Percentiles rank a stretch among this genome's conserved stretches.
Conservation (phyloP, 2,113 vertebrate genomes). For the Neotoma lepida region DNA sequence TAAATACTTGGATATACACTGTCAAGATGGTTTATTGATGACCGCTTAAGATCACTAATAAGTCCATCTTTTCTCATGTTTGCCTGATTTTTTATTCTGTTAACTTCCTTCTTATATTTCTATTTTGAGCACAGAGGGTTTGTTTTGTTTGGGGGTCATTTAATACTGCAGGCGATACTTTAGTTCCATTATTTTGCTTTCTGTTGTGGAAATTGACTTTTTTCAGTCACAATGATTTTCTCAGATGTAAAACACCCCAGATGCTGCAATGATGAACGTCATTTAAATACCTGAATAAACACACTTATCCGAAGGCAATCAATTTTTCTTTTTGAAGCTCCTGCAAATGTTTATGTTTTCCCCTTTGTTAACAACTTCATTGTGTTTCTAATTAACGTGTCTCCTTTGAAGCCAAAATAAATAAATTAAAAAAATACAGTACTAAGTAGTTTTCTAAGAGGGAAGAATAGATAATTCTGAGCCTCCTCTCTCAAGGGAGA, state of each 20-base stretch:
- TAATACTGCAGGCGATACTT: slow-evolving; percentile 58
- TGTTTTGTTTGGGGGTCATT: slow-evolving; percentile 48
- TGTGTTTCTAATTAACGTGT: slow-evolving; percentile 57
- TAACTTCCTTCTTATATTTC: not conserved
- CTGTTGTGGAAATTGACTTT: slow-evolving; percentile 69
- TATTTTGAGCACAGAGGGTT: slow-evolving; percentile 3
- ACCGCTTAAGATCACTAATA: not conserved
- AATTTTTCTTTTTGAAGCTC: slow-evolving; percentile 69
- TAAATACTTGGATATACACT: not conserved
- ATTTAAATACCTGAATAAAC: slow-evolving; percentile 75
- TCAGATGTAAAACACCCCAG: slow-evolving; percentile 62
- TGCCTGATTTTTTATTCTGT: not conserved
- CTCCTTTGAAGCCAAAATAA: not conserved
- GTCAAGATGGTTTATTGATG: not conserved
- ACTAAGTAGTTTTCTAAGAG: not conserved
- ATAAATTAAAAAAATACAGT: not conserved
- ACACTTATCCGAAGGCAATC: slow-evolving; percentile 66
- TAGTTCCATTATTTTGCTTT: slow-evolving; percentile 68
- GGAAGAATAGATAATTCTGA: not conserved
- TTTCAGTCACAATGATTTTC: slow-evolving; percentile 55
- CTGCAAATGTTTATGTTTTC: slow-evolving; percentile 30
- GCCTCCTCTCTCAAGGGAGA: not conserved
- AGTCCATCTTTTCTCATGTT: not conserved
- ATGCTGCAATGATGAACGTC: slow-evolving; percentile 57
- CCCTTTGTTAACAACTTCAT: slow-evolving; percentile 57